Evolutionary conservation across 2,113 vertebrate species (phyloP).

Genomic region (Pogonocichla stellata): DNA sequence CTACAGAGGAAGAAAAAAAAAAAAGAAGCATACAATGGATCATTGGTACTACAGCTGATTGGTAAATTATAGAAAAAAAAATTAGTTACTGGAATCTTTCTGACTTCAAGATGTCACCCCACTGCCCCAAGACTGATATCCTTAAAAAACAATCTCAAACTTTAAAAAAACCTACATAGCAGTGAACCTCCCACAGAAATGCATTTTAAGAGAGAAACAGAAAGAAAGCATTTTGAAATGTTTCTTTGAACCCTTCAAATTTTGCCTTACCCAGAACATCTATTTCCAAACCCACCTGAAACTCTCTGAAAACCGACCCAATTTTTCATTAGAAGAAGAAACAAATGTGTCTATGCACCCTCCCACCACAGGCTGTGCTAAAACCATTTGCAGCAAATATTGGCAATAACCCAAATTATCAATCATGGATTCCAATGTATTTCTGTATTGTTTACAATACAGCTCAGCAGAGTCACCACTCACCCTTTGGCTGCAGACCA

Average conservation of each 20-base stretch:
- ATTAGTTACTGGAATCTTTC: neutral
- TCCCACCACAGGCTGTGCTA: neutral
- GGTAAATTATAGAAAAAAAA: neutral
- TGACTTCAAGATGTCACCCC: neutral
- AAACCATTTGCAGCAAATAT: neutral
- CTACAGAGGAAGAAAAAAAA: conserved; percentile 59
- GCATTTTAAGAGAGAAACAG: neutral
- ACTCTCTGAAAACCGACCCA: neutral
- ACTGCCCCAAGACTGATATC: neutral
- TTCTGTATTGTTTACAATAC: neutral
- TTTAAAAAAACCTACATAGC: neutral
- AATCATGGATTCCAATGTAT: neutral
- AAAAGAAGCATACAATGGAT: neutral
- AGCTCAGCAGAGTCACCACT: neutral
- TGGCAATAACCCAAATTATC: neutral
- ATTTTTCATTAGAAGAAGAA: neutral
- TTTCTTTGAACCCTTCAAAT: neutral
- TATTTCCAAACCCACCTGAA: neutral
- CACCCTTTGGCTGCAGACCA: conserved; percentile 99
- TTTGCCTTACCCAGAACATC: neutral
- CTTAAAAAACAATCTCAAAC: neutral
- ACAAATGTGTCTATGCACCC: neutral
- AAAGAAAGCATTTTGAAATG: neutral
- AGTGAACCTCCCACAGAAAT: neutral
- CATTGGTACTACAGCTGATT: neutral